These are phyloP conservation scores for Manacus vitellinus DNA, from an alignment of 2,113 vertebrate genomes.

Conservation along the genomic window DNA sequence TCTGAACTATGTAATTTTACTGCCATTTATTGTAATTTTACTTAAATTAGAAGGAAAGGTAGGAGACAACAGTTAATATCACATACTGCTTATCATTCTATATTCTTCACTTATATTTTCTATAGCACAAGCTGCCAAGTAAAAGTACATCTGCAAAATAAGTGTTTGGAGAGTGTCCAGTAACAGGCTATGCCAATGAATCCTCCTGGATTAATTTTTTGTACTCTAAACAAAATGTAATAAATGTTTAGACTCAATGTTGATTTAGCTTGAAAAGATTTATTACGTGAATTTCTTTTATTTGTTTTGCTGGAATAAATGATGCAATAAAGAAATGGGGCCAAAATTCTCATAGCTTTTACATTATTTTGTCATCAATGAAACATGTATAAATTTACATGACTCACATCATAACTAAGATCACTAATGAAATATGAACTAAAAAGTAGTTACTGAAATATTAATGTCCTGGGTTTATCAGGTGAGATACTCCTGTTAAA, in stretches of 20 bases:
- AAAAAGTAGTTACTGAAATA: not conserved
- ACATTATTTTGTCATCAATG: not conserved
- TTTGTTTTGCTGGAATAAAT: not conserved
- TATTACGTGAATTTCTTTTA: not conserved
- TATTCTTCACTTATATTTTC: not conserved
- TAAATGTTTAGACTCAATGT: not conserved
- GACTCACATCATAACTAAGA: not conserved
- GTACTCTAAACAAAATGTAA: not conserved
- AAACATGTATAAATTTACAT: not conserved
- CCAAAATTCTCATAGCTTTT: not conserved
- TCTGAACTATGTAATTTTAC: not conserved
- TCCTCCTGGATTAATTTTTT: not conserved
- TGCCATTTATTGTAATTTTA: not conserved
- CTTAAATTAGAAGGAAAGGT: not conserved
- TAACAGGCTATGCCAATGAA: not conserved
- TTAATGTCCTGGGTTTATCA: not conserved
- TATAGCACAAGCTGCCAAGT: not conserved
- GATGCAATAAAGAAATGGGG: not conserved
- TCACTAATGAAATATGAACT: not conserved
- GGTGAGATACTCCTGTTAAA: not conserved
- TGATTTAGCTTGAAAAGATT: not conserved
- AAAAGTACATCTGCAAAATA: not conserved
- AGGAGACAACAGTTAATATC: not conserved
- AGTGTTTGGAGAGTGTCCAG: not conserved
- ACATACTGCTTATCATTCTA: not conserved